A percentile compares a stretch with the other conserved stretches of the same genome.
Evolutionary conservation across 30 jellyfish, hydroid and myxozoan species (phyloP).

Genomic region (Cassiopea xamachana): DNA sequence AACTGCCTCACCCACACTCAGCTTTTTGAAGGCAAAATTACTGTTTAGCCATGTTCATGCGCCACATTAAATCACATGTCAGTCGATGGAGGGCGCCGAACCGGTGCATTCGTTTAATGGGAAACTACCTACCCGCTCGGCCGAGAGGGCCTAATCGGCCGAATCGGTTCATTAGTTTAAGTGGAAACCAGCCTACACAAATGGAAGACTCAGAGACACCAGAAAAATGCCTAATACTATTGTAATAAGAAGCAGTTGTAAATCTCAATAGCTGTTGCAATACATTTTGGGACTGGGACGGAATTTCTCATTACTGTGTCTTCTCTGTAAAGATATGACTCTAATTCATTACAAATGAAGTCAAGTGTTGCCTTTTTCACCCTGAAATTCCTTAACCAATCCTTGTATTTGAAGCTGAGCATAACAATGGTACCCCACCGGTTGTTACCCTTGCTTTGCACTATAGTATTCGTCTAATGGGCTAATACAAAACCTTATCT

Average conservation of each 20-base stretch:
- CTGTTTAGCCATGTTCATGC: too few species aligned
- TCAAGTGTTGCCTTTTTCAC: conserved; percentile 3
- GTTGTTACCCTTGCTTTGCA: not conserved
- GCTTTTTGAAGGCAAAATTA: too few species aligned
- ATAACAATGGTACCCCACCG: not conserved
- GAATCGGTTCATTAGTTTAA: too few species aligned
- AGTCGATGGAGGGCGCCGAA: too few species aligned
- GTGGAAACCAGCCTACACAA: not conserved
- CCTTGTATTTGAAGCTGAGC: not conserved
- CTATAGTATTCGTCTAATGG: not conserved
- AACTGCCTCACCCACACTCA: too few species aligned
- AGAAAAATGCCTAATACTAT: conserved; percentile 23
- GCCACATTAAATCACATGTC: too few species aligned
- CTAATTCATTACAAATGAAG: conserved; percentile 17
- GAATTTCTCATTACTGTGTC: conserved; percentile 22
- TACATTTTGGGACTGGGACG: conserved; percentile 4
- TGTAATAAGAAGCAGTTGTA: conserved; percentile 6
- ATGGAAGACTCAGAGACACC: conserved; percentile 34
- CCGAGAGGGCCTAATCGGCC: too few species aligned
- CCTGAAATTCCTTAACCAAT: conserved; percentile 15
- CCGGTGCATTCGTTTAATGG: too few species aligned
- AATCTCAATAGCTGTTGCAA: not conserved
- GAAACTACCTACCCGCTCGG: too few species aligned
- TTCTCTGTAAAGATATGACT: not conserved
- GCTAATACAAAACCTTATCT: not conserved